These are phyloP conservation scores for Agonopterix subpropinquella DNA, from an alignment of 2,888 invertebrate genomes.

Conservation along the genomic window DNA sequence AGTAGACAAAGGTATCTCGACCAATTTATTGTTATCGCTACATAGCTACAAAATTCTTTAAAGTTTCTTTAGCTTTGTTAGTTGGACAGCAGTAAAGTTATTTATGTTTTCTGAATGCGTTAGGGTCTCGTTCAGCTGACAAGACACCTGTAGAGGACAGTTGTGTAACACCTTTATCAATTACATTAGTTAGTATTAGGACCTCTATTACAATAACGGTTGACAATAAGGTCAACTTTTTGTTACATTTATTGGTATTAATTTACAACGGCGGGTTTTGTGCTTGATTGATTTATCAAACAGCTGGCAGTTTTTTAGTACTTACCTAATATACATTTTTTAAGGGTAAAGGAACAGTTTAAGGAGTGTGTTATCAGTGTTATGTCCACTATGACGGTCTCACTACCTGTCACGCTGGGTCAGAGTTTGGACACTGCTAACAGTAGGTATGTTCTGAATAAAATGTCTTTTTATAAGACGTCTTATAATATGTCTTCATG, in stretches of 20 bases:
- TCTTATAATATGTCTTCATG: too few species aligned
- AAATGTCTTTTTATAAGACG: too few species aligned
- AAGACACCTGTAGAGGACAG: slow-evolving; percentile 52
- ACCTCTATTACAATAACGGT: slow-evolving; percentile 37
- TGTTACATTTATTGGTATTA: neutral
- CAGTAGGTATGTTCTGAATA: too few species aligned
- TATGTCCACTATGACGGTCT: too few species aligned
- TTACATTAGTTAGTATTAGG: slow-evolving; percentile 27
- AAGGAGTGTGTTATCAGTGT: too few species aligned
- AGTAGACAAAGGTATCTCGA: slow-evolving; percentile 29
- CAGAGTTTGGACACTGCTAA: too few species aligned
- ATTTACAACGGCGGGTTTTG: slow-evolving; percentile 2
- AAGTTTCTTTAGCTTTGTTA: too few species aligned
- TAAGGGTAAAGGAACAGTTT: neutral
- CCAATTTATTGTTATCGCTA: slow-evolving; percentile 15
- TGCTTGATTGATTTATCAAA: neutral
- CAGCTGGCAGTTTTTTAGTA: neutral
- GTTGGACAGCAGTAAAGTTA: neutral
- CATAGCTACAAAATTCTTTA: neutral
- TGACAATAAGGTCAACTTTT: slow-evolving; percentile 24
- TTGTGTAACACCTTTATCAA: slow-evolving; percentile 56
- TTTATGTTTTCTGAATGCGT: neutral
- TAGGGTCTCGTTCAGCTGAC: slow-evolving; percentile 55
- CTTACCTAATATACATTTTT: neutral
- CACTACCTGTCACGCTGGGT: too few species aligned